Conservation (phyloP, 2,888 invertebrate genomes). For the Cephus pulcher region DNA sequence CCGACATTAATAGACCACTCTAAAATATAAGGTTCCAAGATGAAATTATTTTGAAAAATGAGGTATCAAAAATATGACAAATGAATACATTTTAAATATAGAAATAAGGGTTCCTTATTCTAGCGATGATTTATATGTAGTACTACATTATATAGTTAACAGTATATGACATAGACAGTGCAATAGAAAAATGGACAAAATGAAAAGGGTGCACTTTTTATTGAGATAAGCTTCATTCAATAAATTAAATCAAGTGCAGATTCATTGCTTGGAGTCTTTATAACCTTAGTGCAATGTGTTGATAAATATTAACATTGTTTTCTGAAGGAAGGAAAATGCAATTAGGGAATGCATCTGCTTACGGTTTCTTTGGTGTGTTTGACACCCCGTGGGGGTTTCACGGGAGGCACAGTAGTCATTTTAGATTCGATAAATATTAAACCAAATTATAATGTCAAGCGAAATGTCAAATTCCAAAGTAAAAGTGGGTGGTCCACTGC, state of each 20-base stretch:
- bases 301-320: neutral
- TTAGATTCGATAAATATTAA: slow-evolving; percentile 28
- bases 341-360: slow-evolving; percentile 51
- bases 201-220: neutral
- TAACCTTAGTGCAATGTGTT: neutral
- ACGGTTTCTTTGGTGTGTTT: slow-evolving; percentile 90
- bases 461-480: slow-evolving; percentile 19
- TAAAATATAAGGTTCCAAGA: slow-evolving; percentile 56
- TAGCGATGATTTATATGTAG: neutral
- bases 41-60: slow-evolving; percentile 3
- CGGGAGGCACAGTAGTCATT: slow-evolving; percentile 79
- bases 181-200: neutral
- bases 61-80: slow-evolving; percentile 9
- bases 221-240: neutral
- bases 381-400: slow-evolving; percentile 87
- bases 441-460: slow-evolving; percentile 17
- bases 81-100: slow-evolving; percentile 28
- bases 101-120: slow-evolving; percentile 10
- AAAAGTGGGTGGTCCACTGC: slow-evolving; percentile 3
- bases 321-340: neutral
- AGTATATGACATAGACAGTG: neutral
- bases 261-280: neutral
- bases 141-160: neutral
- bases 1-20: slow-evolving; percentile 92
- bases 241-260: neutral